A percentile compares a stretch with the other conserved stretches of the same genome.
Conservation (phyloP, 2,888 invertebrate species). For the Suillia variegata region DNA sequence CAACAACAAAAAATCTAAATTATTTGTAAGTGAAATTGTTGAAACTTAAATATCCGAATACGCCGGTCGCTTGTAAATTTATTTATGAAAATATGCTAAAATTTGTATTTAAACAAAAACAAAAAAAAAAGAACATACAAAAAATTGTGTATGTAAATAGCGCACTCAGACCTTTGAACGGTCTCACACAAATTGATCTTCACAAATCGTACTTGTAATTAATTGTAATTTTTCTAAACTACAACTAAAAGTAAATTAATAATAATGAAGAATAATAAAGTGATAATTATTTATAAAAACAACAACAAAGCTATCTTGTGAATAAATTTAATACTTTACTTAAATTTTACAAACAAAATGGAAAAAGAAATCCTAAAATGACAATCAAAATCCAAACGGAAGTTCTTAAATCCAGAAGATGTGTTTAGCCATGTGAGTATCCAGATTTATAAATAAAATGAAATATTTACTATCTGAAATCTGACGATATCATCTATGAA, state of each 20-base stretch:
- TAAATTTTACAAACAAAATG: too few species aligned
- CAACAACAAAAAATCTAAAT: constrained; percentile 10
- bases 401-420: too few species aligned
- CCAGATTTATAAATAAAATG: too few species aligned
- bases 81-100: neutral
- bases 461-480: too few species aligned
- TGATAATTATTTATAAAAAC: constrained; percentile 28
- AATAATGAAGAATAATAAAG: constrained; percentile 26
- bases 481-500: too few species aligned
- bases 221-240: constrained; percentile 44
- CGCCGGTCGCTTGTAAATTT: neutral
- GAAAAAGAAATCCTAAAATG: too few species aligned
- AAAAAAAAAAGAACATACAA: neutral
- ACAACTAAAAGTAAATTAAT: too few species aligned
- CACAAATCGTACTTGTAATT: constrained; percentile 45
- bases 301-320: too few species aligned
- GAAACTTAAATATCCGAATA: too few species aligned
- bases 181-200: constrained; percentile 34
- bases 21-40: constrained; percentile 19
- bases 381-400: too few species aligned
- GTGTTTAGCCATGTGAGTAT: too few species aligned
- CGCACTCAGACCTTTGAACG: neutral
- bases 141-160: constrained; percentile 23
- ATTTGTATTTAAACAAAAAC: neutral
- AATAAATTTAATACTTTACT: too few species aligned